Evolutionary conservation across 2,888 invertebrate species (phyloP).

Genomic region (Cyrtodaria siliqua): DNA sequence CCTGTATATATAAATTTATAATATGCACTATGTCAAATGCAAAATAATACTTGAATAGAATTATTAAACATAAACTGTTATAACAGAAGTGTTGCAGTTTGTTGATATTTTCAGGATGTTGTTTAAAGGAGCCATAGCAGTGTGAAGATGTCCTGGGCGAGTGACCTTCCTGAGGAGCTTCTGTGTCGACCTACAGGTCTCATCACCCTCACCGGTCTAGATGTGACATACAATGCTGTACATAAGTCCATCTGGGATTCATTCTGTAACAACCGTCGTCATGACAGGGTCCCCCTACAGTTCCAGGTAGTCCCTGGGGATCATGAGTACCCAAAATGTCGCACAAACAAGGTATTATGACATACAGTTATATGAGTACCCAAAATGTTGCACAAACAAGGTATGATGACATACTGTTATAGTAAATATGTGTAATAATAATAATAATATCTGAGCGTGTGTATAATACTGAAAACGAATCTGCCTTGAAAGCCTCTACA

Average conservation of each 20-base stretch:
- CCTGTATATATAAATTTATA: too few relatives aligned
- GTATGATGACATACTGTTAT: neutral
- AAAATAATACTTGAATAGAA: too few relatives aligned
- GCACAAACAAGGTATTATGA: conserved; percentile 82
- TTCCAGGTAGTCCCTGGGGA: conserved; percentile 93
- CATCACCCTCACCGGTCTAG: conserved; percentile 95
- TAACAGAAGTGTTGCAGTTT: too few relatives aligned
- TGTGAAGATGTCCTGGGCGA: conserved; percentile 85
- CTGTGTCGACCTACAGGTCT: conserved; percentile 94
- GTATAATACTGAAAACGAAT: too few relatives aligned
- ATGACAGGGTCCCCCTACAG: conserved; percentile 93
- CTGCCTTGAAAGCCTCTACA: too few relatives aligned
- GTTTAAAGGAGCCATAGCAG: too few relatives aligned
- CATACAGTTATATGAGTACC: conserved; percentile 1
- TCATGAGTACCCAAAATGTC: conserved; percentile 92
- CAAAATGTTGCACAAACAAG: neutral
- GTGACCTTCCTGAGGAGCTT: conserved; percentile 92
- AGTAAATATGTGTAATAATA: neutral
- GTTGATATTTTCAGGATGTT: too few relatives aligned
- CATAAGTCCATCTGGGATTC: conserved; percentile 98
- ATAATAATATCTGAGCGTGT: too few relatives aligned
- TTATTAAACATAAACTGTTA: too few relatives aligned
- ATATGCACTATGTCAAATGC: too few relatives aligned
- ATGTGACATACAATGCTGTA: conserved; percentile 93
- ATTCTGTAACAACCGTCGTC: conserved; percentile 93